phyloP scores from a whole-genome alignment of 1,140 invertebrate species.

The Ephestia elutella region DNA sequence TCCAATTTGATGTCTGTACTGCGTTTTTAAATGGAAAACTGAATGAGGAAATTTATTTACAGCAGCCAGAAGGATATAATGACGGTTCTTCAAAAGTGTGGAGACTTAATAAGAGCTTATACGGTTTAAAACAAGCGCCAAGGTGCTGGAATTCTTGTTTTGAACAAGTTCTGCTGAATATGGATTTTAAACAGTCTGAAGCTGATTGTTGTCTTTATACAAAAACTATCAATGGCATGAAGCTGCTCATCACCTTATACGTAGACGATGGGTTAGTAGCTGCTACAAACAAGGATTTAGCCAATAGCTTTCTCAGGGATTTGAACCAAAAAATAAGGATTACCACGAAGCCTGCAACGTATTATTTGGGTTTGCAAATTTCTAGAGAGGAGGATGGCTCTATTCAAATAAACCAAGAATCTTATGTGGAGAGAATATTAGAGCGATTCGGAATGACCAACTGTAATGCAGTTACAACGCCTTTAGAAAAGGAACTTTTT shows the following conservation, averaged over 20 bases:
- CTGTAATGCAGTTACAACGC: slow-evolving; percentile 30
- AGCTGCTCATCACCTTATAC: slow-evolving; percentile 42
- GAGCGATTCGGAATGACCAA: slow-evolving; percentile 41
- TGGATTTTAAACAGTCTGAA: slow-evolving; percentile 39
- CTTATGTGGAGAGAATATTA: slow-evolving; percentile 43
- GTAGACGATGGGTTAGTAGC: slow-evolving; percentile 59
- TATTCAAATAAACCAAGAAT: slow-evolving; percentile 40
- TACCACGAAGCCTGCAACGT: background rate
- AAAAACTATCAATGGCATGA: slow-evolving; percentile 13
- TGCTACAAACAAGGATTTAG: slow-evolving; percentile 24
- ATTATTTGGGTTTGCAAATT: slow-evolving; percentile 42
- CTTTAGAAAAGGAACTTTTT: background rate
- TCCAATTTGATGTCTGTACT: background rate
- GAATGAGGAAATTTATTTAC: slow-evolving; percentile 33
- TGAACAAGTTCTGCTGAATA: slow-evolving; percentile 30
- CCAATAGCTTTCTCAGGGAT: slow-evolving; percentile 16
- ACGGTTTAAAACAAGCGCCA: slow-evolving; percentile 46
- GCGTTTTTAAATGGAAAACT: slow-evolving; percentile 60
- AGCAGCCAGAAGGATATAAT: slow-evolving; percentile 15
- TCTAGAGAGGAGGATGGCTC: slow-evolving; percentile 12
- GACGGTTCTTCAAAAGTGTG: slow-evolving; percentile 27
- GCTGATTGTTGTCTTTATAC: slow-evolving; percentile 50
- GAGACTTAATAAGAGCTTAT: slow-evolving; percentile 35
- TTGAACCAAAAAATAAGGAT: slow-evolving; percentile 11
- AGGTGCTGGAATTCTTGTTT: slow-evolving; percentile 35